These are phyloP conservation scores for Saguinus midas DNA, from an alignment of 2,113 vertebrate genomes.

Conservation along the genomic window DNA sequence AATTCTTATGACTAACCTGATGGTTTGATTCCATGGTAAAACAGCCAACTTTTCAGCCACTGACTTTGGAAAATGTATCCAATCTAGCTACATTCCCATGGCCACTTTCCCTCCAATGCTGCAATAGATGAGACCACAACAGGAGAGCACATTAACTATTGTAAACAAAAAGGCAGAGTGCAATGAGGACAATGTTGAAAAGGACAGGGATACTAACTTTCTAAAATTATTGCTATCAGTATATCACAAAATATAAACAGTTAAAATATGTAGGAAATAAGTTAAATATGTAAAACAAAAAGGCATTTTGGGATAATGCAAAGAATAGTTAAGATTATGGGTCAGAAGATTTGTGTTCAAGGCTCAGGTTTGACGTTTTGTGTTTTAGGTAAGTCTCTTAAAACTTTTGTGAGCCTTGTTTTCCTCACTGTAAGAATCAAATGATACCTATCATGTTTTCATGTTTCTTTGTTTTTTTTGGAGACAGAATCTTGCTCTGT, in stretches of 20 bases:
- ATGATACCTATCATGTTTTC: not conserved
- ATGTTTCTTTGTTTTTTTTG: no score
- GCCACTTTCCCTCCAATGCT: not conserved
- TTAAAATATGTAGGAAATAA: not conserved
- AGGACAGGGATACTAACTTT: not conserved
- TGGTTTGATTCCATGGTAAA: not conserved
- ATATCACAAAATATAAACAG: not conserved
- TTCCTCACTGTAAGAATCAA: not conserved
- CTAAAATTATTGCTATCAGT: not conserved
- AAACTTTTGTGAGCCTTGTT: slow-evolving; percentile 11
- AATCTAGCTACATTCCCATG: not conserved
- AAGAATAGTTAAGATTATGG: slow-evolving; percentile 4
- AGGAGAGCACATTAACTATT: not conserved
- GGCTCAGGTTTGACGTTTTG: slow-evolving; percentile 36
- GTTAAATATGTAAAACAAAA: not conserved
- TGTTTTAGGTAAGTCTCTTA: slow-evolving; percentile 63
- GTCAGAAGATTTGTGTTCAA: slow-evolving; percentile 10
- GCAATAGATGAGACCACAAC: not conserved
- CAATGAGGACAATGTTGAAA: not conserved
- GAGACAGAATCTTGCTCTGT: no score
- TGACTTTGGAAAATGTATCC: not conserved
- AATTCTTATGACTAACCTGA: not conserved
- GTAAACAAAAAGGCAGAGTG: not conserved
- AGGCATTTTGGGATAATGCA: not conserved
- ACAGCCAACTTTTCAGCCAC: not conserved